These are phyloP conservation scores for Bactericera cockerelli DNA, from an alignment of 1,140 invertebrate species.

Conservation along the genomic window DNA sequence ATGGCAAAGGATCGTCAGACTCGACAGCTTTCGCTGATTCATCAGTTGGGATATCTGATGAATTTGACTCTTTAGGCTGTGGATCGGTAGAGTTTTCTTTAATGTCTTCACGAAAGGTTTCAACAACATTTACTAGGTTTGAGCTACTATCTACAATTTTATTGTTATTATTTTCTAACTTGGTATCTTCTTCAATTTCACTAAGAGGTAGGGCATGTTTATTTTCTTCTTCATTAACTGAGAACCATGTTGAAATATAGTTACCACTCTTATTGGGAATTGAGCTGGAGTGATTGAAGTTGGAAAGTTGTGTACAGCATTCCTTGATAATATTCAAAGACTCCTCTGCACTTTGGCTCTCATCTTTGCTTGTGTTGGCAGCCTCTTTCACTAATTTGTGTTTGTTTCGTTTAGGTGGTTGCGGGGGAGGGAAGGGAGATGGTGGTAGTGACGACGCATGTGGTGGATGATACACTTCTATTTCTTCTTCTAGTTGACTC, in stretches of 20 bases:
- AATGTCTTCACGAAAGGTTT: background rate
- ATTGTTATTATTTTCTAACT: too few relatives aligned
- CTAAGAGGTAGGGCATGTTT: background rate
- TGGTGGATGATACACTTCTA: background rate
- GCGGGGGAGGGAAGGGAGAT: constrained; percentile 3
- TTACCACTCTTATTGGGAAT: background rate
- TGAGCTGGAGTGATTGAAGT: background rate
- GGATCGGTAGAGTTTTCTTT: background rate
- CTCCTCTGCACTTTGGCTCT: constrained; percentile 50
- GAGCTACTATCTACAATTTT: background rate
- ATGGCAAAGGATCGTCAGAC: background rate
- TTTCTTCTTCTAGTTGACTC: constrained; percentile 5
- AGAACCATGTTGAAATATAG: too few relatives aligned
- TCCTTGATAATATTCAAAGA: background rate
- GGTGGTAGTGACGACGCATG: constrained; percentile 1
- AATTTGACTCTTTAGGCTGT: too few relatives aligned
- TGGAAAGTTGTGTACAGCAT: constrained; percentile 6
- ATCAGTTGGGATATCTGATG: background rate
- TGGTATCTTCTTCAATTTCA: background rate
- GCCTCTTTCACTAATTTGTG: constrained; percentile 7
- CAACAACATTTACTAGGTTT: background rate
- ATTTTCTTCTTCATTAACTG: background rate
- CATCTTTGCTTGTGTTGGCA: background rate
- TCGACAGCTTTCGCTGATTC: background rate
- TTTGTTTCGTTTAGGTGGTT: constrained; percentile 13